Base-by-base conservation (phyloP, 1,140 invertebrate species). In the Listronotus oregonensis region DNA sequence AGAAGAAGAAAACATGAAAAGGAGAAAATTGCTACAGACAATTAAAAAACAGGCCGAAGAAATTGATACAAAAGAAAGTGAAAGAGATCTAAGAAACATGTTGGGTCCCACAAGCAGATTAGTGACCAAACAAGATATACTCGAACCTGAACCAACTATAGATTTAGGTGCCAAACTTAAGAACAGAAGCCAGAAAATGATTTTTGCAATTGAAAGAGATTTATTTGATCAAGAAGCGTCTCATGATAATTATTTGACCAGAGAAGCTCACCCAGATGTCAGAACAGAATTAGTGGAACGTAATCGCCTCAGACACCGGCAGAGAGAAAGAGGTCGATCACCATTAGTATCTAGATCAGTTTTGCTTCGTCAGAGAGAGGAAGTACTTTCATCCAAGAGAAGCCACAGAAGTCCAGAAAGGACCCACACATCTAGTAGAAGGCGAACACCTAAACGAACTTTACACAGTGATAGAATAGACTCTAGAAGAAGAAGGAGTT, bases 1-100 rank as follows among this genome's bases (percentile, higher is more conserved):
- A 73, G 89, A 92, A 77, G 90, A 92, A 76, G 83, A 85, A 67
- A 88, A 87, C 75, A 80, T 83, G 70, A 82, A 77, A 61, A 67
- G 73, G 67, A 80, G 74, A 57, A 76, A 75, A 54, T 66, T 75
- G 55, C 47, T 76, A 64, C 54, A 71, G 62, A 71, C 68, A 43
- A 62, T 77, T 8, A 78, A 78, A 64, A 73, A 76, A 46, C 69
- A 70, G 61, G 71, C 72, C 9, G 75, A 79, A 14, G 51, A 71
- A 72, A 68, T 71, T 66, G 27, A 65, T 65, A 42, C 66, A 68
- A 59, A 43, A 59, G 15, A 64, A 9, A 39, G 58, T n/a, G 56
- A 65, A 52, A 57, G 42, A 14, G 76, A 76, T 64, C 59, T 77
- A 46, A 61, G 75, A 42, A 69, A 70, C 47, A 66, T 76, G 59